These are phyloP conservation scores for Ardeotis arabs DNA, from an alignment of 2,113 vertebrate genomes.

Conservation along the genomic window DNA sequence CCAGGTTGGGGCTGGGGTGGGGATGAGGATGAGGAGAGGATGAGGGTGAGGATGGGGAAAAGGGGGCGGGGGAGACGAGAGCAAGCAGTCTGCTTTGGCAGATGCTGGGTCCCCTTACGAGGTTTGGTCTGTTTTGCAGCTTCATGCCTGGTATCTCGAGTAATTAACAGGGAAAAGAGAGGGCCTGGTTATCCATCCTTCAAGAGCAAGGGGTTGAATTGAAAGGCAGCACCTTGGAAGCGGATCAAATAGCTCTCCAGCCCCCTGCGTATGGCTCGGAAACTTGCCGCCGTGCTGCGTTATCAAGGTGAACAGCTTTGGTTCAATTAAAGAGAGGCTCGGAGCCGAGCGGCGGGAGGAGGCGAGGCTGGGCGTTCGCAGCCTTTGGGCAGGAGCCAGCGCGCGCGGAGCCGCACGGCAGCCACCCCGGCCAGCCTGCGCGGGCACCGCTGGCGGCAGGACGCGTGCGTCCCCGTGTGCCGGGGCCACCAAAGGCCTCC, in stretches of 20 bases:
- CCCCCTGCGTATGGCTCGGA: neutral
- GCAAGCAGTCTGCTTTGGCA: neutral
- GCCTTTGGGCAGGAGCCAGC: neutral
- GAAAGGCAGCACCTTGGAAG: slow-evolving; percentile 65
- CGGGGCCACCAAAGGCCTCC: neutral
- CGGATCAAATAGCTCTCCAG: slow-evolving; percentile 58
- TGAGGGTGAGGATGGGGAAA: neutral
- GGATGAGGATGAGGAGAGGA: neutral
- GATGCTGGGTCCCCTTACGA: neutral
- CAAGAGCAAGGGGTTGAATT: slow-evolving; percentile 67
- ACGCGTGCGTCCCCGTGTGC: neutral
- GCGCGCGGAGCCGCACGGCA: neutral
- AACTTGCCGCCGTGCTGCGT: slow-evolving; percentile 51
- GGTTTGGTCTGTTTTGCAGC: slow-evolving; percentile 12
- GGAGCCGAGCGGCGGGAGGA: neutral
- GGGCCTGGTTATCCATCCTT: slow-evolving; percentile 65
- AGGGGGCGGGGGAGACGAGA: neutral
- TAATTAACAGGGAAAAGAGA: slow-evolving; percentile 64
- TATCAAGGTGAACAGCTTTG: slow-evolving; percentile 62
- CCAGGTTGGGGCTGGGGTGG: neutral
- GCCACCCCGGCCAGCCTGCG: neutral
- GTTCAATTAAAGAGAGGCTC: slow-evolving; percentile 36
- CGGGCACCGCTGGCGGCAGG: neutral
- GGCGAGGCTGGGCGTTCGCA: slow-evolving; percentile 15
- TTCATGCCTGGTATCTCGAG: slow-evolving; percentile 27